phyloP scores from a whole-genome alignment of 1,140 invertebrate species.

The Hyles euphorbiae region DNA sequence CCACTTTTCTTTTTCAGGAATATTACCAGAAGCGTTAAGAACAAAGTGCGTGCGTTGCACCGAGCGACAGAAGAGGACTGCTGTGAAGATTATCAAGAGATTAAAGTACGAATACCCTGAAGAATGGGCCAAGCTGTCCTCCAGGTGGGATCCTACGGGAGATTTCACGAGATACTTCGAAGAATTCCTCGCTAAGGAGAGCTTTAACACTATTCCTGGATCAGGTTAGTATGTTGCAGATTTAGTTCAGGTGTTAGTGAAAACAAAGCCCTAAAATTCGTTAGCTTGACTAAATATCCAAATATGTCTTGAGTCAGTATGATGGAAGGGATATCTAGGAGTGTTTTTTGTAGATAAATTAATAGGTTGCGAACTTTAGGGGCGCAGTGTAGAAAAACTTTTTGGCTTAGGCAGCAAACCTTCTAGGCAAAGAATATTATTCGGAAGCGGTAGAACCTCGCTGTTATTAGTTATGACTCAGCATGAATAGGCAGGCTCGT shows the following conservation, averaged over 20 bases:
- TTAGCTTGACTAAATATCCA: too few relatives aligned
- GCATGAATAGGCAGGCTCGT: too few relatives aligned
- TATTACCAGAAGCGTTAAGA: slow-evolving; percentile 78
- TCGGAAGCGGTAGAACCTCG: too few relatives aligned
- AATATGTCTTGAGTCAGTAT: too few relatives aligned
- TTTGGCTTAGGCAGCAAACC: too few relatives aligned
- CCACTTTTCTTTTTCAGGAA: slow-evolving; percentile 58
- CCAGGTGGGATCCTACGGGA: slow-evolving; percentile 78
- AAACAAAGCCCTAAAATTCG: too few relatives aligned
- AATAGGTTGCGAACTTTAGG: too few relatives aligned
- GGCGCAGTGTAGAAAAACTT: too few relatives aligned
- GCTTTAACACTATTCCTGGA: slow-evolving; percentile 57
- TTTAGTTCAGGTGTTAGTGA: not conserved
- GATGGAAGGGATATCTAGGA: too few relatives aligned
- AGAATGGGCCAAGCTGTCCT: slow-evolving; percentile 75
- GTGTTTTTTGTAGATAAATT: too few relatives aligned
- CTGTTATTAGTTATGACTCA: too few relatives aligned
- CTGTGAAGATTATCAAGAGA: slow-evolving; percentile 73
- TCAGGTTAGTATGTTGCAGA: slow-evolving; percentile 27
- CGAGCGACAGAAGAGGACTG: slow-evolving; percentile 76
- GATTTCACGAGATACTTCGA: slow-evolving; percentile 75
- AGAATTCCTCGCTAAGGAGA: slow-evolving; percentile 64
- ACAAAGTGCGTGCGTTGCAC: slow-evolving; percentile 79
- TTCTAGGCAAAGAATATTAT: too few relatives aligned
- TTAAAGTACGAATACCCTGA: slow-evolving; percentile 77